A percentile compares a stretch with the other conserved stretches of the same genome.
Conservation (phyloP, 2,888 invertebrate species). For the Drosophila affinis region DNA sequence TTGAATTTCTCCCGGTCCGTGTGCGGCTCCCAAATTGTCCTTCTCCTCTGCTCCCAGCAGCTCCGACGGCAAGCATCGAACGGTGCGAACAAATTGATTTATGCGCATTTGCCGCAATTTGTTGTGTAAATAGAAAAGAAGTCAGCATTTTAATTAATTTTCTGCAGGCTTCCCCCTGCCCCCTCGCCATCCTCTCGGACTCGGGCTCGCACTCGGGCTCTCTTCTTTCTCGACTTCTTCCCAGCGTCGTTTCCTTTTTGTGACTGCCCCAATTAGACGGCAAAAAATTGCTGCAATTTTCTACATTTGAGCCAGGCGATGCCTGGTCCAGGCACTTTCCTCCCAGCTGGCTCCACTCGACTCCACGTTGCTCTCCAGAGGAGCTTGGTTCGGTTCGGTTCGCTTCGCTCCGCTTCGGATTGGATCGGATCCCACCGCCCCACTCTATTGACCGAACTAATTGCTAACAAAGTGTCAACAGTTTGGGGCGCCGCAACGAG, state of each 20-base stretch:
- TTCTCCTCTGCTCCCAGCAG: neutral
- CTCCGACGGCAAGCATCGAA: slow-evolving; percentile 43
- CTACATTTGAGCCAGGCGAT: slow-evolving; percentile 47
- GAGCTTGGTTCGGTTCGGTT: slow-evolving; percentile 12
- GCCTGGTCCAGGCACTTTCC: slow-evolving; percentile 48
- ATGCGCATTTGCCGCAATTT: slow-evolving; percentile 77
- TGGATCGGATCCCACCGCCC: neutral
- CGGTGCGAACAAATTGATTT: slow-evolving; percentile 75
- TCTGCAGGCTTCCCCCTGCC: slow-evolving; percentile 14
- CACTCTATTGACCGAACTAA: slow-evolving; percentile 57
- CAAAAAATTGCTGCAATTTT: slow-evolving; percentile 60
- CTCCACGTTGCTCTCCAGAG: slow-evolving; percentile 9
- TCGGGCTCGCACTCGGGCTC: neutral
- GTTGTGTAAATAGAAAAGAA: slow-evolving; percentile 73
- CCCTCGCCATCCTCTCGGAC: too few species aligned
- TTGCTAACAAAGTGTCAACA: slow-evolving; percentile 77
- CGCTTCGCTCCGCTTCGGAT: too few species aligned
- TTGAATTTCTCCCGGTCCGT: slow-evolving; percentile 55
- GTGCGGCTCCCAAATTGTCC: neutral
- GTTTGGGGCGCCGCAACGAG: slow-evolving; percentile 32
- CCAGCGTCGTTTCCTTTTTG: slow-evolving; percentile 27
- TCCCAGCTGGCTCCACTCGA: slow-evolving; percentile 19
- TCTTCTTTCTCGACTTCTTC: slow-evolving; percentile 4
- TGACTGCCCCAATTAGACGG: slow-evolving; percentile 62
- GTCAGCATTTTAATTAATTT: slow-evolving; percentile 75